Evolutionary conservation across 1,140 invertebrate genomes (phyloP).

Genomic region (Brachionus rotundiformis): DNA sequence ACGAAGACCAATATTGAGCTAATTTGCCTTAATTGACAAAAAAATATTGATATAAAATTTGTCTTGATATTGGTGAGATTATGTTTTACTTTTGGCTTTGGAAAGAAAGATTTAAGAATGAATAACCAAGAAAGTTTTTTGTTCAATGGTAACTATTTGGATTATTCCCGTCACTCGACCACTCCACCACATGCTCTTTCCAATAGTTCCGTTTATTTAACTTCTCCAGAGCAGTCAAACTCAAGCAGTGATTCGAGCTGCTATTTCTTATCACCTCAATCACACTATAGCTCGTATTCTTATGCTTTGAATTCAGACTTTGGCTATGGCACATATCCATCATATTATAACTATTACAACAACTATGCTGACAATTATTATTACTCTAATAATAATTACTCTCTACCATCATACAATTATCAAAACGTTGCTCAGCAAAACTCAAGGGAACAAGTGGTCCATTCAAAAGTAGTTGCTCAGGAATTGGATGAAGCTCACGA

Average conservation of each 20-base stretch:
- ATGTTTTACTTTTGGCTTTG: too few relatives aligned
- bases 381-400: not conserved
- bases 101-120: not conserved
- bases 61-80: not conserved
- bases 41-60: not conserved
- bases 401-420: not conserved
- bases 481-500: not conserved
- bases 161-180: not conserved
- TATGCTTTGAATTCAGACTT: not conserved
- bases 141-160: not conserved
- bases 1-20: conserved; percentile 1
- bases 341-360: not conserved
- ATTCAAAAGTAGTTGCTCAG: not conserved
- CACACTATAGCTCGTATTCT: not conserved
- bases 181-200: not conserved
- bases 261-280: not conserved
- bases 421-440: not conserved
- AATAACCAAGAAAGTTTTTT: not conserved
- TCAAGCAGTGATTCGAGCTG: not conserved
- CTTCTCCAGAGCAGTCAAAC: not conserved
- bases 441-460: not conserved
- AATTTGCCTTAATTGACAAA: not conserved
- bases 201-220: not conserved
- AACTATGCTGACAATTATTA: too few relatives aligned
- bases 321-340: not conserved